Percentiles rank a stretch among this genome's conserved stretches.
phyloP scores from a whole-genome alignment of 2,888 invertebrate species.

The Entomobrya proxima region DNA sequence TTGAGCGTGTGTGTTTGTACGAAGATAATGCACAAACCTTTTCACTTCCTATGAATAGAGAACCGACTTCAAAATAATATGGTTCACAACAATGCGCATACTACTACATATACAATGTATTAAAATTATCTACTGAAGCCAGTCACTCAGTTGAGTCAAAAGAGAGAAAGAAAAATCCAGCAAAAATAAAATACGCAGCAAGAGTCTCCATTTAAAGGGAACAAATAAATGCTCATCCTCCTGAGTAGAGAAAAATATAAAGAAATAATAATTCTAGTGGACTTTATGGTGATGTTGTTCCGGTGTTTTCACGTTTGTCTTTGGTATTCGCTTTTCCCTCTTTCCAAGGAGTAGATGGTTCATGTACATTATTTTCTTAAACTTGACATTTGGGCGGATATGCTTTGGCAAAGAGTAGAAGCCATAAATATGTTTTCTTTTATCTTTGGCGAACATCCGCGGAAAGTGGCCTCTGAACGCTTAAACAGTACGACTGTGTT shows the following conservation, averaged over 20 bases:
- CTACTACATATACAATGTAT: neutral
- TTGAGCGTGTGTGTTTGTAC: neutral
- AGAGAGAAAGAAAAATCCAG: neutral
- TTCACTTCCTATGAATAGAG: neutral
- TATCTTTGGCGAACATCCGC: constrained; percentile 35
- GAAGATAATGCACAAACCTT: neutral
- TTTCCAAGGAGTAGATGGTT: neutral
- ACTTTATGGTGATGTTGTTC: constrained; percentile 63
- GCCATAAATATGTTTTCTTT: constrained; percentile 61
- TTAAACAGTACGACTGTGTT: too few relatives aligned
- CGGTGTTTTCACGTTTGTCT: constrained; percentile 55
- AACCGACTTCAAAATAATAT: neutral
- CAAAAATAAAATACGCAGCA: neutral
- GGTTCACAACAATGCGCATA: neutral
- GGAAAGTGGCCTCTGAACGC: too few relatives aligned
- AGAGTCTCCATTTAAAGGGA: neutral
- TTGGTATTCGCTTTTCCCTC: constrained; percentile 6
- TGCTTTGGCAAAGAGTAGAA: constrained; percentile 51
- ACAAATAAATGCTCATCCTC: neutral
- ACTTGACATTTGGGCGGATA: constrained; percentile 58
- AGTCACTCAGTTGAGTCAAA: neutral
- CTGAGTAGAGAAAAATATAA: neutral
- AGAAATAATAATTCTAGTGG: constrained; percentile 26
- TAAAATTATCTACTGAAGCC: neutral
- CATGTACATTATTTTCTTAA: constrained; percentile 48